Evolutionary conservation across 2,113 vertebrate genomes (phyloP).

Genomic region (Pituophis catenifer): DNA sequence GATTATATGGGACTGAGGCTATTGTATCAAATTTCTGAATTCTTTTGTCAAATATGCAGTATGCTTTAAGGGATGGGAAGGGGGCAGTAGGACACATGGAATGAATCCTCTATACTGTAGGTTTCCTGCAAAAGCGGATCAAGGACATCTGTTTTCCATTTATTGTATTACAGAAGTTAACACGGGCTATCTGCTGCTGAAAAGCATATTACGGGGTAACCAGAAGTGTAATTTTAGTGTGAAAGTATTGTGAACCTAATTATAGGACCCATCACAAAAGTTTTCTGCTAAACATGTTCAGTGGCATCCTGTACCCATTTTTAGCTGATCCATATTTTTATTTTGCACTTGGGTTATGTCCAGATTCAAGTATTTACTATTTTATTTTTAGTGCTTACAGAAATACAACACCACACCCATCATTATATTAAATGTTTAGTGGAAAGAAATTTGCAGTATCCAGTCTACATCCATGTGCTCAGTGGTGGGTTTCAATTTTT

Average conservation of each 20-base stretch:
- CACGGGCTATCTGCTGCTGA: neutral
- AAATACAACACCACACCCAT: neutral
- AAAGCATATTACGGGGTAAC: neutral
- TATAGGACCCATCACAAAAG: neutral
- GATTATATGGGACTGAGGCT: neutral
- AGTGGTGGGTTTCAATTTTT: too few species aligned
- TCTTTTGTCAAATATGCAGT: neutral
- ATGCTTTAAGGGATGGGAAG: neutral
- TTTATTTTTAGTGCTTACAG: neutral
- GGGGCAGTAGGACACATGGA: neutral
- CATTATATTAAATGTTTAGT: neutral
- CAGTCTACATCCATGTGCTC: neutral
- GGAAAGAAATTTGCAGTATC: neutral
- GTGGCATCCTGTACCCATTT: neutral
- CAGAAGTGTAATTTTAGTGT: neutral
- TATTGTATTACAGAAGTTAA: neutral
- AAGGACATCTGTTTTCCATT: neutral
- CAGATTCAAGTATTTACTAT: neutral
- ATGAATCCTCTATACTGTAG: neutral
- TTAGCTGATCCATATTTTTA: neutral
- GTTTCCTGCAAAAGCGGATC: neutral
- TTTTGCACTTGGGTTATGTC: neutral
- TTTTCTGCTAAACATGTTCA: neutral
- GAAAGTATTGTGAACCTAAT: neutral
- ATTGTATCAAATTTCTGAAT: neutral